Evolutionary conservation across 2,113 vertebrate genomes (phyloP).

Genomic region (Sporophila hypoxantha): DNA sequence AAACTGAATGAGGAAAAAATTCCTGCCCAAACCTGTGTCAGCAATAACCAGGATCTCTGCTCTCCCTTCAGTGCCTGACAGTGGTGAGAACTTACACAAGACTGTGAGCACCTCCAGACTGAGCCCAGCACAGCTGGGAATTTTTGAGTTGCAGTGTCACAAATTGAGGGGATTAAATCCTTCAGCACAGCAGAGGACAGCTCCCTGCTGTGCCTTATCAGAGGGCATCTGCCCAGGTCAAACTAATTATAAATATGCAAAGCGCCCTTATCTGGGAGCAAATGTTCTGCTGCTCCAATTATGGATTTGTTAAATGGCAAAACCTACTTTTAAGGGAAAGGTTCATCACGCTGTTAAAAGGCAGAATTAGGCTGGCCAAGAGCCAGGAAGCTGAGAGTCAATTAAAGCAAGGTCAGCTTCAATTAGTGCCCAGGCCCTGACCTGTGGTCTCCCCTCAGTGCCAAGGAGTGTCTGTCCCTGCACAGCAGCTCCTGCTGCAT

Average conservation of each 20-base stretch:
- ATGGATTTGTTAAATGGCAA: background rate
- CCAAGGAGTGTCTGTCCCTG: background rate
- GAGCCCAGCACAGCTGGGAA: background rate
- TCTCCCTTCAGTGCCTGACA: background rate
- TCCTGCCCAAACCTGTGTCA: background rate
- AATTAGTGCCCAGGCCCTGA: background rate
- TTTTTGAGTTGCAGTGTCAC: background rate
- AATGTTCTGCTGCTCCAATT: background rate
- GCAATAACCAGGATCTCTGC: background rate
- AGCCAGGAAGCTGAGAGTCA: background rate
- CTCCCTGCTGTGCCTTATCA: constrained; percentile 25
- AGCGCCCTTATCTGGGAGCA: constrained; percentile 39
- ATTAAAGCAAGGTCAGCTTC: background rate
- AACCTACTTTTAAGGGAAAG: background rate
- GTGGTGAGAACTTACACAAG: background rate
- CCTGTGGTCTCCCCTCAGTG: background rate
- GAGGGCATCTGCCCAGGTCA: constrained; percentile 39
- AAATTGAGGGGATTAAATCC: background rate
- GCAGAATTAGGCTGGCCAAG: background rate
- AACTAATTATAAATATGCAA: background rate
- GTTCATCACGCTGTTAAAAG: background rate
- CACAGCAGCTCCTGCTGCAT: background rate
- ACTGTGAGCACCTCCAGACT: rapidly evolving
- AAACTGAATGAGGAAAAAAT: background rate
- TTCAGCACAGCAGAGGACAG: background rate